Percentiles rank a stretch among this genome's conserved stretches.
Conservation (phyloP, 1,140 invertebrate species). For the Agrilus planipennis region DNA sequence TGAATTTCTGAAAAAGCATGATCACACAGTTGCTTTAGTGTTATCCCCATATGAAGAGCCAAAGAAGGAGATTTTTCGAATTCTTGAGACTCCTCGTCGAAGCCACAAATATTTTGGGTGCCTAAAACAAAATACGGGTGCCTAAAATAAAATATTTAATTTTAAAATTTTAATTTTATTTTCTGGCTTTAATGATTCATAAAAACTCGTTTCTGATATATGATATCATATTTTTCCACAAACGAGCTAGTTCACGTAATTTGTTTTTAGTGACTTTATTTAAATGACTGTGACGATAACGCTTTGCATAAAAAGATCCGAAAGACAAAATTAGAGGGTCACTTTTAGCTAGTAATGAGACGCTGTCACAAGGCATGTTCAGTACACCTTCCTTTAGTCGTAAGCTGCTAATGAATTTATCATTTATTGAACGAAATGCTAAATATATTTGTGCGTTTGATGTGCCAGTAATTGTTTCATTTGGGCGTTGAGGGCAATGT, state of each 20-base stretch:
- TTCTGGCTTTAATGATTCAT: constrained; percentile 1
- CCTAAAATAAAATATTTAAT: too few relatives aligned
- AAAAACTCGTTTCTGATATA: neutral
- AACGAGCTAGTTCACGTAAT: neutral
- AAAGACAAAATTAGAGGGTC: constrained; percentile 1
- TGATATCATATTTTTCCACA: neutral
- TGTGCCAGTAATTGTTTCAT: neutral
- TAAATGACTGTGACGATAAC: constrained; percentile 3
- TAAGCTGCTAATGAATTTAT: too few relatives aligned
- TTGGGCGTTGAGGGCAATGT: neutral
- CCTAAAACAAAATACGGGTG: neutral
- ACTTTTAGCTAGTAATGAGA: neutral
- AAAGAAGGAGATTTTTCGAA: neutral
- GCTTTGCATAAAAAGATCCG: neutral
- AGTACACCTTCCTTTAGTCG: neutral
- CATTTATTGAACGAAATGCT: too few relatives aligned
- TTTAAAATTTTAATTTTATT: too few relatives aligned
- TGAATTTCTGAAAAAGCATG: constrained; percentile 1
- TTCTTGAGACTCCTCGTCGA: neutral
- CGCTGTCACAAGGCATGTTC: neutral
- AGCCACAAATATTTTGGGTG: neutral
- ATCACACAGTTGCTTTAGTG: neutral
- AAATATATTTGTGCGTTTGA: too few relatives aligned
- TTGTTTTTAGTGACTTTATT: constrained; percentile 2
- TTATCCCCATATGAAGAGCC: constrained; percentile 1